Conservation (phyloP, 2,113 vertebrate species). For the Anas platyrhynchos region DNA sequence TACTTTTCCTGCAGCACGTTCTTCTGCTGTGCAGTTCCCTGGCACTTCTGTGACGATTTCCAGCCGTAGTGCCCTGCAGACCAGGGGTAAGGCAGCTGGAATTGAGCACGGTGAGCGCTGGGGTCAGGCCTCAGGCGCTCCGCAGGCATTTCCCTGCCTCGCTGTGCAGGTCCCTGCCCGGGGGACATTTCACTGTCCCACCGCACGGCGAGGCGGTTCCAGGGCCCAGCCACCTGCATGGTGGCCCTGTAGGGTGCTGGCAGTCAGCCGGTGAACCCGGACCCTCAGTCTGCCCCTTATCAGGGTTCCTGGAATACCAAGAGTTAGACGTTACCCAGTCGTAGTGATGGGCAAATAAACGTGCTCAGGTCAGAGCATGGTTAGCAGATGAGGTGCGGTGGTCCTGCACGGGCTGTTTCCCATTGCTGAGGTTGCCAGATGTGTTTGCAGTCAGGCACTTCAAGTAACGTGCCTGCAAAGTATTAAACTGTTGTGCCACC, state of each 20-base stretch:
- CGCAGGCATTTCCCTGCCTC: not conserved
- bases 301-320: not conserved
- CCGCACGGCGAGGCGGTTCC: not conserved
- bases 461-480: accelerated
- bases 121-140: not conserved
- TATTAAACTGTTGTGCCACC: no score
- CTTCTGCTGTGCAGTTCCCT: accelerated
- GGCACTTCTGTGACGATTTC: not conserved
- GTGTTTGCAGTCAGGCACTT: not conserved
- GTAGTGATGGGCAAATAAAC: not conserved
- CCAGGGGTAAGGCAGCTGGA: not conserved
- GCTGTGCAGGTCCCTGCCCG: not conserved
- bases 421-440: not conserved
- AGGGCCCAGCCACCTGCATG: accelerated
- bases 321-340: no score
- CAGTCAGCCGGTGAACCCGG: not conserved
- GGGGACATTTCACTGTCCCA: not conserved
- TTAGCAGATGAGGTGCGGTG: not conserved
- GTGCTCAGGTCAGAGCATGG: accelerated
- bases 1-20: not conserved
- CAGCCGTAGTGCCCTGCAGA: not conserved
- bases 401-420: not conserved
- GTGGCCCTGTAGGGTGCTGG: not conserved
- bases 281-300: not conserved
- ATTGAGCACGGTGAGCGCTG: not conserved